Conservation (phyloP, 2,113 vertebrate species). For the Phyllostomus discolor region DNA sequence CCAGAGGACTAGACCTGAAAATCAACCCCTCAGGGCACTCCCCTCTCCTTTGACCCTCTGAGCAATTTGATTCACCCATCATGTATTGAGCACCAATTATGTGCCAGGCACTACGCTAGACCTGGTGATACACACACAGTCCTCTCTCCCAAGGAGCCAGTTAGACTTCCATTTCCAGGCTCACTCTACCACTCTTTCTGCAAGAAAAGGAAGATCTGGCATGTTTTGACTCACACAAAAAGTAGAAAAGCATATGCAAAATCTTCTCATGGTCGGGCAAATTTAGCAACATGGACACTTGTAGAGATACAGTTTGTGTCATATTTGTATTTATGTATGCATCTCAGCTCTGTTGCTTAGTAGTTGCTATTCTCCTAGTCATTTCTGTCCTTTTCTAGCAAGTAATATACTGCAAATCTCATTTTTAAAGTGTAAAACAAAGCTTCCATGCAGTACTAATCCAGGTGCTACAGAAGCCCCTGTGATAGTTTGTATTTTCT, state of each 20-base stretch:
- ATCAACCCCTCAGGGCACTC: not conserved
- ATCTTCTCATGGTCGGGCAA: not conserved
- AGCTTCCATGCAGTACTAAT: not conserved
- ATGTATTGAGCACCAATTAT: not conserved
- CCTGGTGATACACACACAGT: not conserved
- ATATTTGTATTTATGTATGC: conserved; percentile 33
- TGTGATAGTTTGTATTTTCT: not conserved
- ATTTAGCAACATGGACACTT: conserved; percentile 14
- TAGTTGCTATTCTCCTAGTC: not conserved
- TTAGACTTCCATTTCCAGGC: not conserved
- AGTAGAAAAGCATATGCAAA: conserved; percentile 23
- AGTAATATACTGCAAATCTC: not conserved
- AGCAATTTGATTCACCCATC: not conserved
- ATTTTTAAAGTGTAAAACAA: conserved; percentile 25
- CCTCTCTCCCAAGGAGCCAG: not conserved
- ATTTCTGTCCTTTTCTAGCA: conserved; percentile 24
- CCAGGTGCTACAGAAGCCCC: not conserved
- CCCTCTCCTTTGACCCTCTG: not conserved
- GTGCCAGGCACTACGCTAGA: not conserved
- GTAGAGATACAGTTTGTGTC: not conserved
- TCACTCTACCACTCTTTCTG: not conserved
- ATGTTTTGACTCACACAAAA: conserved; percentile 15
- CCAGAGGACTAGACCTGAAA: not conserved
- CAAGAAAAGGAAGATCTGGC: not conserved
- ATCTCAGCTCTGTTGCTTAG: not conserved